Evolutionary conservation across 2,888 invertebrate species (phyloP).

Genomic region (Lepidochrysops patricia): DNA sequence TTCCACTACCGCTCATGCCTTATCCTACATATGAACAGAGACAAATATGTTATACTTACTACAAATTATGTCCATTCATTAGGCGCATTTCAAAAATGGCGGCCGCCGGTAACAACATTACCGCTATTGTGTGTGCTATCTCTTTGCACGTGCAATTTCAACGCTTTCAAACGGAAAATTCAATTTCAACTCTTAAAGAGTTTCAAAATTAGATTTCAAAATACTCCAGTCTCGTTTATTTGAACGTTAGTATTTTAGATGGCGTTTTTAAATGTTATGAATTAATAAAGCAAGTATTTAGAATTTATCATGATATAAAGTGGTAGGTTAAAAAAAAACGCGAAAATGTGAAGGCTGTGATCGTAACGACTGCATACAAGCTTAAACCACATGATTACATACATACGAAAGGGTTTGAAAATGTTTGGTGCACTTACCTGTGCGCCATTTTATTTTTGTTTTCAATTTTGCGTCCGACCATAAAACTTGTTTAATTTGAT

Average conservation of each 20-base stretch:
- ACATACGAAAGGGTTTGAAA: too few relatives aligned
- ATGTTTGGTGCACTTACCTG: too few relatives aligned
- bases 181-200: background rate
- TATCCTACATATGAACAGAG: conserved; percentile 22
- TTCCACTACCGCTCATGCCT: background rate
- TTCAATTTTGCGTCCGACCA: too few relatives aligned
- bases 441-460: too few relatives aligned
- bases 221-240: background rate
- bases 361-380: too few relatives aligned
- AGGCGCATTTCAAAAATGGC: conserved; percentile 25
- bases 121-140: background rate
- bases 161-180: background rate
- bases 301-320: too few relatives aligned
- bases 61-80: conserved; percentile 32
- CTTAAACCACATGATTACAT: too few relatives aligned
- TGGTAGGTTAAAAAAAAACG: too few relatives aligned
- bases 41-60: too few relatives aligned
- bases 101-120: conserved; percentile 16
- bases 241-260: background rate
- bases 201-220: background rate
- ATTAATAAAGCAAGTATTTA: too few relatives aligned
- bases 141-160: background rate
- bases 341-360: too few relatives aligned
- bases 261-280: background rate
- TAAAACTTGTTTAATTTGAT: too few relatives aligned